A percentile compares a stretch with the other conserved stretches of the same genome.
Conservation (phyloP, 2,888 invertebrate species). For the Sarcophaga caerulescens region DNA sequence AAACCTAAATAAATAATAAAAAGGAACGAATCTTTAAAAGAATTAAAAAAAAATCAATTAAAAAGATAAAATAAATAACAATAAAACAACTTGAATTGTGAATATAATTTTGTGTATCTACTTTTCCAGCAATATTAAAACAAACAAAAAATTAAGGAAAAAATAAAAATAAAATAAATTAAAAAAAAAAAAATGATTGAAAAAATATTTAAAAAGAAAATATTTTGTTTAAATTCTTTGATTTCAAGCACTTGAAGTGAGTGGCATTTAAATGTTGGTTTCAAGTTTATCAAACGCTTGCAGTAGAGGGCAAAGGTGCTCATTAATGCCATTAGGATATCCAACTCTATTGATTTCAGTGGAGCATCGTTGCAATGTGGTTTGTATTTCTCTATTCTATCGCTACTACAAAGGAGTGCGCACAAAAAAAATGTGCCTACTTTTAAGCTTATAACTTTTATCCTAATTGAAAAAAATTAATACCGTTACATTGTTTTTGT, state of each 20-base stretch:
- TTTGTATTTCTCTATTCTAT: too few species aligned
- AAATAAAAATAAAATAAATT: conserved; percentile 47
- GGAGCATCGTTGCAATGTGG: too few species aligned
- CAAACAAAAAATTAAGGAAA: conserved; percentile 46
- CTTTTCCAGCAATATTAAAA: conserved; percentile 69
- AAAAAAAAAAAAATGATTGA: conserved; percentile 47
- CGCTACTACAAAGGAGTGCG: too few species aligned
- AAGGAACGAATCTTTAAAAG: conserved; percentile 43
- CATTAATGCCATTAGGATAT: too few species aligned
- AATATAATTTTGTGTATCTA: conserved; percentile 69
- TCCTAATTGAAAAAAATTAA: too few species aligned
- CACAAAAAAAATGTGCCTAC: too few species aligned
- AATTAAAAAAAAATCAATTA: conserved; percentile 45
- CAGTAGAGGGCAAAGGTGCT: too few species aligned
- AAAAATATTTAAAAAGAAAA: conserved; percentile 54
- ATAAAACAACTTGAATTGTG: conserved; percentile 44
- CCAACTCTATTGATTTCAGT: too few species aligned
- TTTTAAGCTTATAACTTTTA: too few species aligned
- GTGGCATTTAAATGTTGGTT: too few species aligned
- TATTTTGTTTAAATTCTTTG: background rate
- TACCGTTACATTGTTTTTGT: too few species aligned
- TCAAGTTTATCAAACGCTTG: too few species aligned
- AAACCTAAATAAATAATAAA: background rate
- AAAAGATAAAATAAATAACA: conserved; percentile 25
- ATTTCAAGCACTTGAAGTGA: background rate